Evolutionary conservation across 92 coral and sea anemone genomes (phyloP).

Genomic region (Siderastrea siderea): DNA sequence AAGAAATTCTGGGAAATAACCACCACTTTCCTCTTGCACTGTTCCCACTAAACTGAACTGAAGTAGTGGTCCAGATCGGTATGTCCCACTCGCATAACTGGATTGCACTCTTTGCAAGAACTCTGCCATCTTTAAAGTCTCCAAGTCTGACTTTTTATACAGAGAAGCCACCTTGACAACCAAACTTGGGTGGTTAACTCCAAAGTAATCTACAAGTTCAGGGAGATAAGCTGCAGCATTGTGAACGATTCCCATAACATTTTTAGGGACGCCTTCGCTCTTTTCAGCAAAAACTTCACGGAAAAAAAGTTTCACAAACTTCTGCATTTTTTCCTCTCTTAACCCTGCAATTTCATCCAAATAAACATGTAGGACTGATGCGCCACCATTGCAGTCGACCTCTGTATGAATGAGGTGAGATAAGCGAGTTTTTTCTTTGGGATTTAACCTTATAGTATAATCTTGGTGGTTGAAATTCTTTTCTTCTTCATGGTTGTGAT

Average conservation of each 20-base stretch:
- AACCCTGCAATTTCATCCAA: conserved; percentile 85
- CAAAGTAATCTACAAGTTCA: conserved; percentile 92
- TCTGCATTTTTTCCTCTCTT: conserved; percentile 87
- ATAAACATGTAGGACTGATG: conserved; percentile 89
- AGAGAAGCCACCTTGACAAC: conserved; percentile 87
- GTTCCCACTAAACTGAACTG: conserved; percentile 99
- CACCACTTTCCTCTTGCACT: conserved; percentile 97
- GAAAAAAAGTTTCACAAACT: conserved; percentile 94
- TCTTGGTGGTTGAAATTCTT: conserved; percentile 75
- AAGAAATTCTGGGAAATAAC: conserved; percentile 94
- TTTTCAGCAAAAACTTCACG: conserved; percentile 91
- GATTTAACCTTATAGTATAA: conserved; percentile 79
- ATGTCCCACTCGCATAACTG: conserved; percentile 86
- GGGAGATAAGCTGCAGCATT: conserved; percentile 92
- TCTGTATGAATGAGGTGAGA: conserved; percentile 92
- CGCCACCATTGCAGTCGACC: conserved; percentile 95
- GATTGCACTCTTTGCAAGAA: conserved; percentile 85
- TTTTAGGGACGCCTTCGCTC: conserved; percentile 75
- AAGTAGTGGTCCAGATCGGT: conserved; percentile 89
- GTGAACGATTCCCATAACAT: conserved; percentile 98
- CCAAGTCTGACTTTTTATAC: conserved; percentile 92
- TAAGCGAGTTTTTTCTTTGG: conserved; percentile 84
- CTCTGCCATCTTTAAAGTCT: conserved; percentile 91
- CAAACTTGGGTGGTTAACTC: conserved; percentile 82
- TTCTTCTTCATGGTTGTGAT: conserved; percentile 67